phyloP scores from a whole-genome alignment of 2,888 invertebrate genomes.

The Xanthia togata region DNA sequence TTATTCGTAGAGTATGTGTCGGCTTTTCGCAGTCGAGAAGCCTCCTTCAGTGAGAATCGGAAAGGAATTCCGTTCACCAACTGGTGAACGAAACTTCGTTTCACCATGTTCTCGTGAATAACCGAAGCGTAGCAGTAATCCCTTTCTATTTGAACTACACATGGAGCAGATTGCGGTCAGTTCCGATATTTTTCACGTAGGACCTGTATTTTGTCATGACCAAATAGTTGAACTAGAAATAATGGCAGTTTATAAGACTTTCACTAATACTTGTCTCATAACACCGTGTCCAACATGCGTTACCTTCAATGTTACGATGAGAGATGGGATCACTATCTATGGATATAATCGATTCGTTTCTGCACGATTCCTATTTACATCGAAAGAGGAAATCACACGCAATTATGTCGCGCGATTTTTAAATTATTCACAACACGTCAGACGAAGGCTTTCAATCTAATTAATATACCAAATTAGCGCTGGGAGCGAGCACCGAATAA shows the following conservation, averaged over 20 bases:
- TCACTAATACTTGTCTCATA: constrained; percentile 44
- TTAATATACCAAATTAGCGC: constrained; percentile 61
- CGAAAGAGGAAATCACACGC: constrained; percentile 19
- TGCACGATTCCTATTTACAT: constrained; percentile 9
- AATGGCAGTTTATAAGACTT: constrained; percentile 47
- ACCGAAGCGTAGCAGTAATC: not conserved
- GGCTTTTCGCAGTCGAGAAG: too few relatives aligned
- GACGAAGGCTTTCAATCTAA: constrained; percentile 59
- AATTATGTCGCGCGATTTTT: constrained; percentile 21
- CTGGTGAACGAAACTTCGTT: too few relatives aligned
- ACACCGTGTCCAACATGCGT: constrained; percentile 30
- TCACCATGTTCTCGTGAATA: not conserved
- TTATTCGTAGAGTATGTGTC: too few relatives aligned
- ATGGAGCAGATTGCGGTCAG: constrained; percentile 24
- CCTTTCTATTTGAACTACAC: constrained; percentile 26
- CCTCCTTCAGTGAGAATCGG: too few relatives aligned
- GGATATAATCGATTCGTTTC: constrained; percentile 44
- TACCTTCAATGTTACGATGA: constrained; percentile 28
- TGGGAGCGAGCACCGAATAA: constrained; percentile 55
- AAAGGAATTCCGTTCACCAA: too few relatives aligned
- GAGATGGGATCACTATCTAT: constrained; percentile 34
- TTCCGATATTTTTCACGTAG: not conserved
- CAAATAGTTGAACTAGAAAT: constrained; percentile 36
- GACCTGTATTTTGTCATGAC: constrained; percentile 38
- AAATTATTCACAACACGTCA: constrained; percentile 41